Percentiles rank a stretch among this genome's conserved stretches.
Evolutionary conservation across 1,140 invertebrate genomes (phyloP).

Genomic region (Leptonema lineaticorne): DNA sequence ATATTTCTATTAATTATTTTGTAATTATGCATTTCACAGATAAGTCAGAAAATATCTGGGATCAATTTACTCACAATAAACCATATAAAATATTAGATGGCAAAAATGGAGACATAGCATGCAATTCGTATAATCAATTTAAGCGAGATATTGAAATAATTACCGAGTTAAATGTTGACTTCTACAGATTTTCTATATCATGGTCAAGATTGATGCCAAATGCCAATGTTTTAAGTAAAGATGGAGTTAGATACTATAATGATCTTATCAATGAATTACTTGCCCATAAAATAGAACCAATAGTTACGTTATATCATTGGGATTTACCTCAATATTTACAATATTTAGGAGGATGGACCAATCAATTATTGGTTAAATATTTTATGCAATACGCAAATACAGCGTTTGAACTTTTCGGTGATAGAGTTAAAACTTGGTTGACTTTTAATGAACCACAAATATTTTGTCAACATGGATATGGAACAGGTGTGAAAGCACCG

Average conservation of each 20-base stretch:
- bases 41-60: slow-evolving; percentile 48
- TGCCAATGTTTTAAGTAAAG: slow-evolving; percentile 53
- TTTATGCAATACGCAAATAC: slow-evolving; percentile 49
- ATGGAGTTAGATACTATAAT: slow-evolving; percentile 62
- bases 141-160: slow-evolving; percentile 54
- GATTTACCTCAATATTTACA: slow-evolving; percentile 56
- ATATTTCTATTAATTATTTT: too few species aligned
- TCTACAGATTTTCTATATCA: slow-evolving; percentile 63
- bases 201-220: slow-evolving; percentile 62
- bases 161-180: slow-evolving; percentile 53
- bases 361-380: slow-evolving; percentile 53
- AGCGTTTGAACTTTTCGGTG: slow-evolving; percentile 48
- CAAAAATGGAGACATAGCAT: slow-evolving; percentile 49
- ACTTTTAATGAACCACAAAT: slow-evolving; percentile 56
- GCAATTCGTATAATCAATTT: slow-evolving; percentile 53
- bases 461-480: slow-evolving; percentile 48
- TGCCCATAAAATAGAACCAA: slow-evolving; percentile 49
- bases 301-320: slow-evolving; percentile 59
- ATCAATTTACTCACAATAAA: slow-evolving; percentile 43
- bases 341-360: slow-evolving; percentile 58
- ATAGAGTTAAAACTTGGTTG: slow-evolving; percentile 45
- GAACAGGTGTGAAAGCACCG: slow-evolving; percentile 47
- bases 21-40: slow-evolving; percentile 39
- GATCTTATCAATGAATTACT: slow-evolving; percentile 56
- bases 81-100: slow-evolving; percentile 45